A percentile compares a stretch with the other conserved stretches of the same genome.
These are phyloP conservation scores for Bombus fervidus DNA, from an alignment of 1,140 invertebrate genomes.

Conservation along the genomic window DNA sequence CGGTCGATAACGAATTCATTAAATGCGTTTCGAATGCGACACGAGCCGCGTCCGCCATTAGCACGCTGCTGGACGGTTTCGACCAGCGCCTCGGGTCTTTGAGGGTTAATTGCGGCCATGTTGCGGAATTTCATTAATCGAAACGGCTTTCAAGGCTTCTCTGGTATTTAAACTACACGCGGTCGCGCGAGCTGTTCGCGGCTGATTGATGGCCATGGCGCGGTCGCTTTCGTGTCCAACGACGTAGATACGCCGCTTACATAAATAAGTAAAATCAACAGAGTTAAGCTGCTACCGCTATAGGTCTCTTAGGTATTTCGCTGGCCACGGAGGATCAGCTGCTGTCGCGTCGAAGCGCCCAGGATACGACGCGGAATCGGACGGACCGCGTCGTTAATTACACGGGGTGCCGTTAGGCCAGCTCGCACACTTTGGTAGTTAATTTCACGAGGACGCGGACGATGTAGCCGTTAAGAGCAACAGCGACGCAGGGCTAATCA, in stretches of 20 bases:
- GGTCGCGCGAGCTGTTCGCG: constrained; percentile 31
- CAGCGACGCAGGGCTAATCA: constrained; percentile 16
- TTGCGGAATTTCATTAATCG: constrained; percentile 72
- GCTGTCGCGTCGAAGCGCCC: not conserved
- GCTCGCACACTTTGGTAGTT: not conserved
- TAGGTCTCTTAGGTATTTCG: not conserved
- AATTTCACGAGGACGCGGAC: not conserved
- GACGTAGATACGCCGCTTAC: constrained; percentile 19
- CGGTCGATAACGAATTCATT: constrained; percentile 69
- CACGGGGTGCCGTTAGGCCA: not conserved
- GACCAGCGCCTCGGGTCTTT: constrained; percentile 67
- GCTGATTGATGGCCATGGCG: constrained; percentile 46
- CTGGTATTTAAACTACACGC: constrained; percentile 64
- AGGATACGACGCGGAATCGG: not conserved
- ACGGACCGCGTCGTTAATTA: constrained; percentile 26
- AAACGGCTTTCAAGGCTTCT: constrained; percentile 67
- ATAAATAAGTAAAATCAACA: constrained; percentile 54
- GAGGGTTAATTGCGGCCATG: constrained; percentile 71
- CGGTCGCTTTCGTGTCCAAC: constrained; percentile 41
- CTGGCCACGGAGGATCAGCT: not conserved
- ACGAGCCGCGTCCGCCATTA: constrained; percentile 60
- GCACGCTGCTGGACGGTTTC: constrained; percentile 62
- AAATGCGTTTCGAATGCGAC: constrained; percentile 69
- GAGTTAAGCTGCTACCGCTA: not conserved
- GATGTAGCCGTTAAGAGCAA: not conserved